Percentiles rank a stretch among this genome's conserved stretches.
These are phyloP conservation scores for Spatula clypeata DNA, from an alignment of 2,797 vertebrate genomes.

Conservation along the genomic window DNA sequence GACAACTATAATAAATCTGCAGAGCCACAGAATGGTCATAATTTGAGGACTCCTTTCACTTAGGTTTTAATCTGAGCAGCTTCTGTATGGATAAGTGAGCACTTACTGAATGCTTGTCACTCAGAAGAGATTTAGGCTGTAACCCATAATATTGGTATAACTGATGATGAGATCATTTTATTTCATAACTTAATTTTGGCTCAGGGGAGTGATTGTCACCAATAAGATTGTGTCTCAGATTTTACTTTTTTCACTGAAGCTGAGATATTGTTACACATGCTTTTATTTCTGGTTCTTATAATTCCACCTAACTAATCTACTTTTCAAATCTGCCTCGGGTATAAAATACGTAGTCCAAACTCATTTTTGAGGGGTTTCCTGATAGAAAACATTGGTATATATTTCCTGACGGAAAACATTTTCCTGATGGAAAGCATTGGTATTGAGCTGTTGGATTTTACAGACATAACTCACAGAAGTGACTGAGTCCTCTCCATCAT, in stretches of 20 bases:
- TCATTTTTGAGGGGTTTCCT: not conserved
- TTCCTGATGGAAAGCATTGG: not conserved
- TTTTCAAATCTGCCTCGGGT: not conserved
- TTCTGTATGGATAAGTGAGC: not conserved
- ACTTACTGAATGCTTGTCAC: not conserved
- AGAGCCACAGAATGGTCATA: not conserved
- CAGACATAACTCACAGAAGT: not conserved
- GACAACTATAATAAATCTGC: not conserved
- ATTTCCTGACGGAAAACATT: no score
- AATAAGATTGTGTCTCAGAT: not conserved
- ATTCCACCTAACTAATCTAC: not conserved
- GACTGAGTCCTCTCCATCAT: not conserved
- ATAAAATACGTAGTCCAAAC: not conserved
- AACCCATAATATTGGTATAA: not conserved
- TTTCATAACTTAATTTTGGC: not conserved
- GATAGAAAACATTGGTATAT: no score
- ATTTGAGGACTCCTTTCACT: not conserved
- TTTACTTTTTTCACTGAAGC: not conserved
- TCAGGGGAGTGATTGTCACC: not conserved
- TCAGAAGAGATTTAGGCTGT: not conserved
- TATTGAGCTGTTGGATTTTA: not conserved
- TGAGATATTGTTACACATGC: not conserved
- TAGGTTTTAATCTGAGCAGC: not conserved
- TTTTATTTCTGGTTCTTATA: not conserved
- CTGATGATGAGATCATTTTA: not conserved